Conservation (phyloP, 2,797 vertebrate genomes). For the Acrocephalus scirpaceus region DNA sequence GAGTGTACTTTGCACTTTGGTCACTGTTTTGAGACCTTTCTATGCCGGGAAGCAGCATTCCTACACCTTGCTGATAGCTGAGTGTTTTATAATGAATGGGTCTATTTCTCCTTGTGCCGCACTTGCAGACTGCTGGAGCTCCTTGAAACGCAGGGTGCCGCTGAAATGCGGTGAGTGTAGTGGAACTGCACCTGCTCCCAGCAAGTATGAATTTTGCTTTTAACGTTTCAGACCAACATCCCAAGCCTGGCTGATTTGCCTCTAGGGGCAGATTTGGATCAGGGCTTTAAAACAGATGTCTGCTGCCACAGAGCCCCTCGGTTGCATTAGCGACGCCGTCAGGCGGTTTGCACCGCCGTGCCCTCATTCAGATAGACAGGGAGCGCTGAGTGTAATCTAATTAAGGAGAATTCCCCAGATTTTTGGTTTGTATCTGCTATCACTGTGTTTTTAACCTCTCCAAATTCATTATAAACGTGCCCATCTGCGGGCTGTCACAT, state of each 20-base stretch:
- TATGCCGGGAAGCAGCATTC: background rate
- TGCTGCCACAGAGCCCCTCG: background rate
- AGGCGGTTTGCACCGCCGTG: background rate
- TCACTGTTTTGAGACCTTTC: background rate
- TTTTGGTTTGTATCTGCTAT: background rate
- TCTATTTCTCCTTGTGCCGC: background rate
- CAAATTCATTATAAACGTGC: background rate
- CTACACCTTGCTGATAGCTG: background rate
- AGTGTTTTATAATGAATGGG: background rate
- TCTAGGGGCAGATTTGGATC: constrained; percentile 42
- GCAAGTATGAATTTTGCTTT: background rate
- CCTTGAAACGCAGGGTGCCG: background rate
- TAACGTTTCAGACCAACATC: background rate
- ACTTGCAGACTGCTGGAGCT: background rate
- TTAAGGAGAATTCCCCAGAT: constrained; percentile 15
- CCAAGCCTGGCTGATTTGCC: background rate
- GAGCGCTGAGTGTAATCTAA: constrained; percentile 9
- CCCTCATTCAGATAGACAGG: constrained; percentile 18
- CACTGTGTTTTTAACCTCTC: background rate
- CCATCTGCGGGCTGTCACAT: background rate
- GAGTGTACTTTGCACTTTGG: background rate
- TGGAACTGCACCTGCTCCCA: background rate
- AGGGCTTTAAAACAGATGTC: constrained; percentile 21
- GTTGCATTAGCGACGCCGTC: background rate
- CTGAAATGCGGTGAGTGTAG: background rate